A percentile compares a stretch with the other conserved stretches of the same genome.
These are phyloP conservation scores for Ranitomeya imitator DNA, from an alignment of 2,113 vertebrate species.

Conservation along the genomic window DNA sequence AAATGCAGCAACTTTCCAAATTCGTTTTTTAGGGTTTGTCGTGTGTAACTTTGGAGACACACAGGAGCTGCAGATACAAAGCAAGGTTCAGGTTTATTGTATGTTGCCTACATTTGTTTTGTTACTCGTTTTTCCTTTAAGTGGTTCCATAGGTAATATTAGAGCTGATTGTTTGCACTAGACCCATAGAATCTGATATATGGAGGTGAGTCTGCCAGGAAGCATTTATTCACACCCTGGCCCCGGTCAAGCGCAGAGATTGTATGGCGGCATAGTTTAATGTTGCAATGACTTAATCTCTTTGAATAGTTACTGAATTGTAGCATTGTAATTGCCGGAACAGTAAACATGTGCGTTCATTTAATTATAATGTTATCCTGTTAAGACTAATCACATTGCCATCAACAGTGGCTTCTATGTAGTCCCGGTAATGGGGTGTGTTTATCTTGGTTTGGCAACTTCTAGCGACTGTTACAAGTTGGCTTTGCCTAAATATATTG, in stretches of 20 bases:
- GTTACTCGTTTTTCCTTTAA: not conserved
- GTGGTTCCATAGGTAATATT: not conserved
- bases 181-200: not conserved
- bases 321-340: conserved; percentile 83
- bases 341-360: conserved; percentile 85
- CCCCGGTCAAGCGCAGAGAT: not conserved
- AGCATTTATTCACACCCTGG: not conserved
- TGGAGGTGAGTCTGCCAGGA: not conserved
- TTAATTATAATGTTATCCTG: conserved; percentile 83
- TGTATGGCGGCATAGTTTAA: conserved; percentile 64
- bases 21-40: too few species aligned
- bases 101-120: too few species aligned
- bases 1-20: too few species aligned
- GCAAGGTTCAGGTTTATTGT: too few species aligned
- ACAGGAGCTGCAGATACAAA: too few species aligned
- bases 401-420: conserved; percentile 80
- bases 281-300: conserved; percentile 77
- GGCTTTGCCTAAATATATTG: conserved; percentile 85
- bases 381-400: conserved; percentile 78
- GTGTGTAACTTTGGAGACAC: too few species aligned
- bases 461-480: conserved; percentile 81
- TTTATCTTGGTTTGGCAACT: conserved; percentile 92
- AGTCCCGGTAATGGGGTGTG: conserved; percentile 86
- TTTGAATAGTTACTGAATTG: conserved; percentile 73
- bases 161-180: not conserved